Base-by-base conservation (phyloP, 1,140 invertebrate genomes). In the Musca domestica region DNA sequence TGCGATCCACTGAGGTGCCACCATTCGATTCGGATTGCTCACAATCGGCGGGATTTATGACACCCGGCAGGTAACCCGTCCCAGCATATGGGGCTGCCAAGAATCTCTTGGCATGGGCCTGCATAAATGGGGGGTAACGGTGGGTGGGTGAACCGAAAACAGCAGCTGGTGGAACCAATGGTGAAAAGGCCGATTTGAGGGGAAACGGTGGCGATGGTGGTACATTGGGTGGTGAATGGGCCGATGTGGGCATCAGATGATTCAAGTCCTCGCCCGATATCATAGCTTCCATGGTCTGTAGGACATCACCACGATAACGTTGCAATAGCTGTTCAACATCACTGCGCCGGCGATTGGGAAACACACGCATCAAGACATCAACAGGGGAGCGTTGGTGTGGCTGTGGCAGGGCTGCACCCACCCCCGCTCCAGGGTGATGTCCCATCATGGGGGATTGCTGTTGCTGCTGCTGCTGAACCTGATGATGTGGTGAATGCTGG, bases 251-350 rank as follows among this genome's bases (percentile, higher is more conserved):
- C 1, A 69, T 22, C 17, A 61, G 25, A 61, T 78, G 77, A 3
- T 82, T 80, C 19, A 83, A 78, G 64, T 85, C 85, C 48, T 86
- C 85, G 48, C 89, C 89, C 73, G 89, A 89, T 15, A 94, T 85
- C 85, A 95, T 88, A 56, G 92, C 88, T 77, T 97, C 94, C 87
- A 97, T 96, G 1, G 94, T 93, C 72, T 93, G 90, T 0, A 96
- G 88, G 0, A 95, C 91, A 76, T 96, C 94, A 0, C 94, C 93
- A 82, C 89, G 88, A 75, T 86, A 91, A 78, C 90, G 84, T 83
- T 88, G 83, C 83, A 96, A 84, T 54, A 94, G 87, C 6, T 90
- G 86, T 79, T 96, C 94, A 1, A 96, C 91, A 69, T 95, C 92
- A 22, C 87, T 87, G 25, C 92, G 85, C 72, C 93, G 89, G 73